phyloP scores from a whole-genome alignment of 2,113 vertebrate species.

The Eubucco bourcierii region DNA sequence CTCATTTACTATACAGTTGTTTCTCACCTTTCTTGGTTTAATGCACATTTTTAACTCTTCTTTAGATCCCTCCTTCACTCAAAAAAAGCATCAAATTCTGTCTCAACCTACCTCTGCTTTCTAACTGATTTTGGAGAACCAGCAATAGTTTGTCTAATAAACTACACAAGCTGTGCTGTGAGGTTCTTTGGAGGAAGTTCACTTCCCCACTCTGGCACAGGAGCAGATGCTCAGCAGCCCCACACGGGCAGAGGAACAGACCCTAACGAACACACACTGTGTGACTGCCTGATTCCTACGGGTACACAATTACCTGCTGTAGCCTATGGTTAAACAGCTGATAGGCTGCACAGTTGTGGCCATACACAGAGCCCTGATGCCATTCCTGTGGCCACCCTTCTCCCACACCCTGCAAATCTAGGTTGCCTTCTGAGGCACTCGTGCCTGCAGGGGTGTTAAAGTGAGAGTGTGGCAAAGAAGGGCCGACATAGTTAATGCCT shows the following conservation, averaged over 20 bases:
- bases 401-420: background rate
- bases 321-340: background rate
- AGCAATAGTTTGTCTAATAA: fast-evolving
- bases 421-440: background rate
- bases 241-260: fast-evolving
- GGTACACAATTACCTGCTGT: background rate
- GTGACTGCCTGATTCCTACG: background rate
- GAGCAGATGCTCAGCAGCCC: fast-evolving
- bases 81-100: background rate
- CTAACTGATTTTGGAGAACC: background rate
- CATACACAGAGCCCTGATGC: fast-evolving
- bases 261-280: fast-evolving
- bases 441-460: background rate
- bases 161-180: background rate
- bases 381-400: background rate
- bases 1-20: fast-evolving
- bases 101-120: background rate
- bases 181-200: background rate
- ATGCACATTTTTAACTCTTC: background rate
- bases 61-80: background rate
- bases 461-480: background rate
- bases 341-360: background rate
- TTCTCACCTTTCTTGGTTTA: background rate
- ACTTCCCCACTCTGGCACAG: background rate
- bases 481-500: background rate